These are phyloP conservation scores for Cricetomys ansorgei DNA, from an alignment of 2,113 vertebrate species.

Conservation along the genomic window DNA sequence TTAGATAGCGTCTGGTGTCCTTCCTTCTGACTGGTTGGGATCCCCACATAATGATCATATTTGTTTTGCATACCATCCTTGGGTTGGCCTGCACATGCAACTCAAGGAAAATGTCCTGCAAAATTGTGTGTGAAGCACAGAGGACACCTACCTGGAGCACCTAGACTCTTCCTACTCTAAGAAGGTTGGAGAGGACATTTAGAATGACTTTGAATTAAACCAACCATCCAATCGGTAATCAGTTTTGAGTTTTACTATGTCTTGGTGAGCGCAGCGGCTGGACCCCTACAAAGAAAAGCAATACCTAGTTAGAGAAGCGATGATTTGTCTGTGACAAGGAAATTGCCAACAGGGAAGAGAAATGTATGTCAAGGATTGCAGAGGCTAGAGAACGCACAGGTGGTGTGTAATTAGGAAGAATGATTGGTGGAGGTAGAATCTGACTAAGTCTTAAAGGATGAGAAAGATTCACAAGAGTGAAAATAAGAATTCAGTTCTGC, in stretches of 20 bases:
- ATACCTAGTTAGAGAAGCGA: not conserved
- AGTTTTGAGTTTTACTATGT: slow-evolving; percentile 14
- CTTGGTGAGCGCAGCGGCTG: not conserved
- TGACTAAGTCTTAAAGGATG: slow-evolving; percentile 17
- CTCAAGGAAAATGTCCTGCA: not conserved
- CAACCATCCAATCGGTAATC: not conserved
- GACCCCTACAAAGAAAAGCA: slow-evolving; percentile 6
- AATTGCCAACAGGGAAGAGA: slow-evolving; percentile 15
- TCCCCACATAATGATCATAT: not conserved
- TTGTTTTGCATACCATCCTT: slow-evolving; percentile 6
- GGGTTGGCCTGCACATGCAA: not conserved
- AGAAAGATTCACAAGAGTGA: not conserved
- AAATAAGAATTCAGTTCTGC: not conserved
- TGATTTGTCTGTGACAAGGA: not conserved
- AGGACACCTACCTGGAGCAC: too few relatives aligned
- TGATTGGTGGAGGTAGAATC: not conserved
- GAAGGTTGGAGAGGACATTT: not conserved
- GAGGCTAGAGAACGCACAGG: not conserved
- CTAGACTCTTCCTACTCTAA: not conserved
- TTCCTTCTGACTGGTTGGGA: not conserved
- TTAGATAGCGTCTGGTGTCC: not conserved
- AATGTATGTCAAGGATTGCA: not conserved
- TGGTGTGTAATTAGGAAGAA: slow-evolving; percentile 1
- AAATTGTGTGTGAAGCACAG: too few relatives aligned
- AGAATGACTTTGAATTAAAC: not conserved